Evolutionary conservation across 2,113 vertebrate species (phyloP), one percentile per base, ranked within the genome.

Genomic region (Syngnathus floridae): DNA sequence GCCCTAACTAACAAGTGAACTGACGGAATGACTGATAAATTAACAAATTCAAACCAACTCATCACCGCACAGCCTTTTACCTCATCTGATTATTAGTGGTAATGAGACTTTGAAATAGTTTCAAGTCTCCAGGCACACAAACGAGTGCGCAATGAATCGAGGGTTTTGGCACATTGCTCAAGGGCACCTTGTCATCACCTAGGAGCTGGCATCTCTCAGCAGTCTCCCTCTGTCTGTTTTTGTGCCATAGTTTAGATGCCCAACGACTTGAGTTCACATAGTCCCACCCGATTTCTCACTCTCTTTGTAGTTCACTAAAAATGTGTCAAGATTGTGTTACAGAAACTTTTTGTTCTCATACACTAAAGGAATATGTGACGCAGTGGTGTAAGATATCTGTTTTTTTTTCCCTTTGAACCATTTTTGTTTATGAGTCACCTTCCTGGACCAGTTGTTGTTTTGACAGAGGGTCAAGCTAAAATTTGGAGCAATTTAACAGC

Each of bases 301-400:
- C 22, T 64, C 26, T 62, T 63, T 67, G 41, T 69, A 49, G 37
- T 63, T 75, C 38, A 9, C 40, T 1, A 64, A 43, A 63, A 67
- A 63, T 65, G 35, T 57, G 40, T 58, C 58, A n/a, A 14, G 71
- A 56, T 85, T 26, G 62, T 41, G 43, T 80, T 76, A 65, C 76
- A 61, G 5, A 5, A 63, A 36, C 12, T 40, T 65, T 67, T 75
- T 71, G 36, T 66, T 7, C 6, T 17, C 2, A 17, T 5, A 43
- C n/a, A 65, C 40, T 26, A 31, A 35, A 66, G 31, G 66, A 45
- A 71, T 38, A 61, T 52, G 6, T 64, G 57, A 40, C 11, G 37
- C 46, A 46, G 62, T 68, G 69, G 59, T 70, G 65, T 46, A 14
- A 13, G 16, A 14, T 16, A 46, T 46, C 14, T 46, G 12, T 37